phyloP scores from a whole-genome alignment of 2,888 invertebrate species.

The Ptilodon capucinus region DNA sequence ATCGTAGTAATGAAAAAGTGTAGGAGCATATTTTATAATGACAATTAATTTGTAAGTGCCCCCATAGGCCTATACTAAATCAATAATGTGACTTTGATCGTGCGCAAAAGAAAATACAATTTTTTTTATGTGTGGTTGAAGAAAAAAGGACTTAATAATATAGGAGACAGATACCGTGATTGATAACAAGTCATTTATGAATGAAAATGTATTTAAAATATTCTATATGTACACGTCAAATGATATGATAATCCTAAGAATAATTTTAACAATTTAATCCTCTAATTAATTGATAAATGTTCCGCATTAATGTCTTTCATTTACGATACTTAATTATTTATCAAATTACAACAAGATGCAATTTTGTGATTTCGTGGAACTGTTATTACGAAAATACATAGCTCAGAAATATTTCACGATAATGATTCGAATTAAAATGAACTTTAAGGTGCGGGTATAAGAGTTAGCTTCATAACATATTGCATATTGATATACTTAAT shows the following conservation, averaged over 20 bases:
- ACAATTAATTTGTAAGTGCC: no score
- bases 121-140: no score
- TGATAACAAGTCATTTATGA: background rate
- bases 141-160: background rate
- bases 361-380: conserved; percentile 28
- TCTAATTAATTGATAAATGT: background rate
- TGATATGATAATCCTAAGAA: background rate
- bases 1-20: no score
- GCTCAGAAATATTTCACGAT: background rate
- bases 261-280: background rate
- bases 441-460: conserved; percentile 5
- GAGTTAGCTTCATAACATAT: conserved; percentile 2
- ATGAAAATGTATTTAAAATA: background rate
- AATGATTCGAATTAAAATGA: background rate
- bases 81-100: no score
- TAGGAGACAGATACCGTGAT: background rate
- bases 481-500: background rate
- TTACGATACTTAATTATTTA: conserved; percentile 1
- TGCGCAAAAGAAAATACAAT: no score
- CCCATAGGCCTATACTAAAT: no score
- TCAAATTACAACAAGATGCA: conserved; percentile 18
- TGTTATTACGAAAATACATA: conserved; percentile 1
- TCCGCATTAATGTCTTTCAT: conserved; percentile 1
- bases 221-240: background rate
- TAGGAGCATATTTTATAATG: no score